phyloP scores from a whole-genome alignment of 2,113 vertebrate genomes.

The Scomber scombrus region DNA sequence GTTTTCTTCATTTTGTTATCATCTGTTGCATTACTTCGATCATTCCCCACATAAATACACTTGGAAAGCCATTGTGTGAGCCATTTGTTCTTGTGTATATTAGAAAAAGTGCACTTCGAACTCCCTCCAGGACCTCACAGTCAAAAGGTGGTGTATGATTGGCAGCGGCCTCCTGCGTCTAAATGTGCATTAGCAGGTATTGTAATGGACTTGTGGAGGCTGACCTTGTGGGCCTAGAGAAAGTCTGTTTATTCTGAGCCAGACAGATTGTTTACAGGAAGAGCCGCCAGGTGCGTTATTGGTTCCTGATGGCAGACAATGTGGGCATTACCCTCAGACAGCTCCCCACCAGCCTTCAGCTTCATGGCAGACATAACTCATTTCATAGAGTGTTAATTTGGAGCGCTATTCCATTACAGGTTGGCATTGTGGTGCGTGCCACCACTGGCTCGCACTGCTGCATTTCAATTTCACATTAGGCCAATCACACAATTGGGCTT shows the following conservation, averaged over 20 bases:
- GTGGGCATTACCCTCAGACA: constrained; percentile 51
- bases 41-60: not conserved
- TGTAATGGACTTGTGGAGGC: constrained; percentile 23
- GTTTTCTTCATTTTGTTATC: not conserved
- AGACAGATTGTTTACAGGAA: constrained; percentile 16
- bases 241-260: constrained; percentile 47
- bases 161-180: constrained; percentile 2
- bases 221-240: constrained; percentile 38
- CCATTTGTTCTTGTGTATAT: not conserved
- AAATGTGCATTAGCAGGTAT: constrained; percentile 26
- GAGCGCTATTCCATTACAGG: constrained; percentile 74
- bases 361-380: constrained; percentile 77
- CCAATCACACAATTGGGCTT: constrained; percentile 81
- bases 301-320: constrained; percentile 62
- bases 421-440: constrained; percentile 68
- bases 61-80: constrained; percentile 13
- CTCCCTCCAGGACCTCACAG: not conserved
- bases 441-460: constrained; percentile 72
- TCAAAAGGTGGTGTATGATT: not conserved
- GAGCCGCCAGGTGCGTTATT: constrained; percentile 60
- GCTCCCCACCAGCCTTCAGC: constrained; percentile 62
- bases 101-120: constrained; percentile 5
- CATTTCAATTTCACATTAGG: constrained; percentile 85
- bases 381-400: constrained; percentile 80
- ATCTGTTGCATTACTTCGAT: no score